Percentiles rank a stretch among this genome's conserved stretches.
These are phyloP conservation scores for Sarcophaga variegata DNA, from an alignment of 2,888 invertebrate species.

Conservation along the genomic window DNA sequence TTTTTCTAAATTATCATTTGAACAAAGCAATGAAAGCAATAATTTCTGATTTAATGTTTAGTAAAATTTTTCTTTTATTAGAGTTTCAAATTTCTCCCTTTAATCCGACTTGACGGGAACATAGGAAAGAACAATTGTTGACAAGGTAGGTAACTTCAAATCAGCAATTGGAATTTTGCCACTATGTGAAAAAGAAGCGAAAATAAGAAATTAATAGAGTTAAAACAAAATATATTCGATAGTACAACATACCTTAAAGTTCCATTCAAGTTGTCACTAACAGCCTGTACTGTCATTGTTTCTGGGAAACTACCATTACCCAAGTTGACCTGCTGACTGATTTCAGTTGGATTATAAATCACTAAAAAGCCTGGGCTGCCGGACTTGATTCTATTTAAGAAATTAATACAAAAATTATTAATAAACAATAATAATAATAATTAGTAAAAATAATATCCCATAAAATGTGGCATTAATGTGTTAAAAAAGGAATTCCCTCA, in stretches of 20 bases:
- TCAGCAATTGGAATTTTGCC: conserved; percentile 82
- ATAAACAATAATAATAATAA: not conserved
- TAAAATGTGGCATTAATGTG: not conserved
- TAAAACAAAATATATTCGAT: not conserved
- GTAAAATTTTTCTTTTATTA: conserved; percentile 5
- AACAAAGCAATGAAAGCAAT: not conserved
- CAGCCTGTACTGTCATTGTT: conserved; percentile 84
- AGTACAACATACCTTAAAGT: conserved; percentile 74
- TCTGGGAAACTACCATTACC: conserved; percentile 83
- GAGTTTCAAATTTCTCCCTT: conserved; percentile 32
- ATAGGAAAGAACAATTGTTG: conserved; percentile 87
- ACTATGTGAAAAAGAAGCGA: not conserved
- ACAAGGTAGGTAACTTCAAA: conserved; percentile 85
- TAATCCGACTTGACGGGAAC: conserved; percentile 83
- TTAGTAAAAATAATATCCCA: conserved; percentile 1
- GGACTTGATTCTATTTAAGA: conserved; percentile 84
- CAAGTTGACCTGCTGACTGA: conserved; percentile 83
- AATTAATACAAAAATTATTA: conserved; percentile 21
- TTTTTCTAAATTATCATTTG: not conserved
- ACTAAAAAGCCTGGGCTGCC: conserved; percentile 90
- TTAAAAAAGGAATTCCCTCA: conserved; percentile 47
- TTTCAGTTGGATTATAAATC: conserved; percentile 85
- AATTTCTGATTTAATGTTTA: not conserved
- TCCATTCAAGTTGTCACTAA: conserved; percentile 83
- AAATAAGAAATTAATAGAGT: not conserved